Percentiles rank a stretch among this genome's conserved stretches.
phyloP scores from a whole-genome alignment of 1,140 invertebrate species.

The Diachasmimorpha longicaudata region DNA sequence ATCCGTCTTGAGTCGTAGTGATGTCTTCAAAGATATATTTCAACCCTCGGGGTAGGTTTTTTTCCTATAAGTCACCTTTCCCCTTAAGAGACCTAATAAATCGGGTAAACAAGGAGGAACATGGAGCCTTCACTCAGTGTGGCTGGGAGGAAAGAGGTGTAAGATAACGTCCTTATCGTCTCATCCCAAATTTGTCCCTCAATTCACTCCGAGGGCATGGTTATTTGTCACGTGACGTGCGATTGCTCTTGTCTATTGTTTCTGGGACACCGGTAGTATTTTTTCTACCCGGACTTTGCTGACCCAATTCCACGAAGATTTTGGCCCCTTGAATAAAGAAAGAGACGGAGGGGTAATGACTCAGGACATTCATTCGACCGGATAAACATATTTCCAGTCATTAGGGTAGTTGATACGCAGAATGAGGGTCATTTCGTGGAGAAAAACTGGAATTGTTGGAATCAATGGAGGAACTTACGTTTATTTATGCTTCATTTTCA shows the following conservation, averaged over 20 bases:
- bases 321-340: conserved; percentile 45
- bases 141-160: conserved; percentile 38
- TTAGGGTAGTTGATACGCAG: conserved; percentile 29
- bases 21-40: conserved; percentile 5
- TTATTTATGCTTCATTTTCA: too few relatives aligned
- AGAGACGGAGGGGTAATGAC: conserved; percentile 46
- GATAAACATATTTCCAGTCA: conserved; percentile 39
- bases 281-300: conserved; percentile 33
- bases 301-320: conserved; percentile 52
- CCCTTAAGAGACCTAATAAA: conserved; percentile 39
- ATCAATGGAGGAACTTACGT: too few relatives aligned
- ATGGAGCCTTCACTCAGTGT: conserved; percentile 25
- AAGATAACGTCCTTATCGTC: conserved; percentile 49
- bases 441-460: too few relatives aligned
- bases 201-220: conserved; percentile 18
- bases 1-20: not conserved
- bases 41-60: not conserved
- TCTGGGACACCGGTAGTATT: conserved; percentile 7
- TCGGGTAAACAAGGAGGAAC: conserved; percentile 41
- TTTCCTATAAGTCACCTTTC: conserved; percentile 15
- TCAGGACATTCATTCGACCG: conserved; percentile 53
- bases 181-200: conserved; percentile 15
- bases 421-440: not conserved
- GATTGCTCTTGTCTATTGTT: conserved; percentile 28
- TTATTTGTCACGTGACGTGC: conserved; percentile 48